These are phyloP conservation scores for Ophion slaviceki DNA, from an alignment of 2,888 invertebrate species.

Conservation along the genomic window DNA sequence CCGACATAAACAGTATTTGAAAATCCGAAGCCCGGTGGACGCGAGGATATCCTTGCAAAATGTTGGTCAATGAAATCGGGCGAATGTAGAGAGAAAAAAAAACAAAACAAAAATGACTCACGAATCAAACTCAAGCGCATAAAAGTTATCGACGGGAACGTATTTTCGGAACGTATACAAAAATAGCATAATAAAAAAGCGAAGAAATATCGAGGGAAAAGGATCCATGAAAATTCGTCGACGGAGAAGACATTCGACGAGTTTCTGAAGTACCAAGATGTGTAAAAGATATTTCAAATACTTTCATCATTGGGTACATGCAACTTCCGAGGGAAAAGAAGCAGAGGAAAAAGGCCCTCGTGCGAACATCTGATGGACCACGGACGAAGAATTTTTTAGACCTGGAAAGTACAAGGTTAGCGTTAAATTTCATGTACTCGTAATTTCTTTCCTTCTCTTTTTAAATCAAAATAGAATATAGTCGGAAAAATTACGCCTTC, in stretches of 20 bases:
- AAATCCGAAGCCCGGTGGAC: slow-evolving; percentile 68
- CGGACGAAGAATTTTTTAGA: slow-evolving; percentile 80
- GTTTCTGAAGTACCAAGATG: slow-evolving; percentile 76
- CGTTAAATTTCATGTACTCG: not conserved
- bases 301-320: slow-evolving; percentile 76
- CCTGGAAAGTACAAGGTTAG: slow-evolving; percentile 78
- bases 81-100: slow-evolving; percentile 34
- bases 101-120: slow-evolving; percentile 51
- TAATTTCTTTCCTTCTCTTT: slow-evolving; percentile 11
- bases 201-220: slow-evolving; percentile 19
- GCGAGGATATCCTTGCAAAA: slow-evolving; percentile 1
- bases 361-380: slow-evolving; percentile 79
- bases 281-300: slow-evolving; percentile 77
- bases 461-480: not conserved
- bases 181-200: slow-evolving; percentile 23
- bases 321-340: slow-evolving; percentile 74
- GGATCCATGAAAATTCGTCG: slow-evolving; percentile 41
- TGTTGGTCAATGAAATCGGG: slow-evolving; percentile 1
- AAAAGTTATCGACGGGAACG: slow-evolving; percentile 22
- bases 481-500: not conserved
- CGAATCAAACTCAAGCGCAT: slow-evolving; percentile 33
- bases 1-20: slow-evolving; percentile 12
- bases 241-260: slow-evolving; percentile 33
- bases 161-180: slow-evolving; percentile 19
- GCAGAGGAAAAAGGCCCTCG: slow-evolving; percentile 72